Base-by-base conservation (phyloP, 2,113 vertebrate genomes). In the Bothrops jararaca region DNA sequence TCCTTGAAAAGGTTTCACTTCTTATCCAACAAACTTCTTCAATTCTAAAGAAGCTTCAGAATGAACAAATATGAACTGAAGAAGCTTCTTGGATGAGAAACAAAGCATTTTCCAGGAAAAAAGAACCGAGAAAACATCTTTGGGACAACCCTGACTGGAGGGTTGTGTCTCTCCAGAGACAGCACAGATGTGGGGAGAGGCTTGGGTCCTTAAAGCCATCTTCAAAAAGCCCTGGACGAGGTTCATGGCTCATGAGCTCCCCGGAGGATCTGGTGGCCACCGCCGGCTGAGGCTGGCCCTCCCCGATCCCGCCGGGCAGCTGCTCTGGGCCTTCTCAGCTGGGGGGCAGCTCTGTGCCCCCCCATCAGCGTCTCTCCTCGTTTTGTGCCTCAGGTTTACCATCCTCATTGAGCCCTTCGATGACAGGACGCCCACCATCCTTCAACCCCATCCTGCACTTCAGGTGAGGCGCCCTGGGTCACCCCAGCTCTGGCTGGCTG, bases 351-450 rank as follows among this genome's bases (percentile, higher is more conserved):
- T 0, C 22, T 3, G 11, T 8, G n/a, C 0, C 3, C 11, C n/a
- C 13, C 39, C 6, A 10, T 5, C 10, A 48, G 58, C 5, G 1
- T 1, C n/a, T 9, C 48, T 48, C 2, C 4, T 2, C 9, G 0
- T 54, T 24, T 34, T 42, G 1, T 24, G n/a, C 45, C 53, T 0
- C 94, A 99, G 99, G 56, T 99, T 99, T 64, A 99, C 98, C 90
- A 98, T 99, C 90, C 98, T 99, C 96, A 99, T 99, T 0, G 98
- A 99, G 85, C 99, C 99, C 1, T 99, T 99, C 64, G 98, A 99
- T 0, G 98, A 99, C 96, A 97, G 97, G 96, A 99, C 98, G 0
- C 99, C 99, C 0, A 98, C 98, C 86, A 98, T 99, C 5, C 95
- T n/a, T 98, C 95, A 99, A 99, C 95, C 99, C 99, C 0, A 93